Conservation (phyloP, 2,113 vertebrate genomes). For the Phyllostomus discolor region DNA sequence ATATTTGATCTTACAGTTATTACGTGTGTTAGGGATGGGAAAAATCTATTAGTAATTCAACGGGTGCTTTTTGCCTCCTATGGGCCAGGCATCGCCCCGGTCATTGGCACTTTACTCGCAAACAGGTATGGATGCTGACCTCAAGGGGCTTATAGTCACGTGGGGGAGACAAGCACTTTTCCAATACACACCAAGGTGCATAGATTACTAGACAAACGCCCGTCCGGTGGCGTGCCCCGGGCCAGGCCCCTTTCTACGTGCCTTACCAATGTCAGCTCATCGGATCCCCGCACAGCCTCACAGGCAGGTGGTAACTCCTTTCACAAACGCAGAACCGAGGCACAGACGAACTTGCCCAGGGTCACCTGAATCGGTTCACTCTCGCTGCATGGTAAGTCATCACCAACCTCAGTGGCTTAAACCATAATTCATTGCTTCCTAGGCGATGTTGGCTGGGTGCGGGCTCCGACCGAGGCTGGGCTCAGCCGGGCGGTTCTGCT, state of each 20-base stretch:
- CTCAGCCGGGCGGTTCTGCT: not conserved
- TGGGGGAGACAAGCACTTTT: not conserved
- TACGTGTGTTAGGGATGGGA: not conserved
- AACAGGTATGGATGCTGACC: not conserved
- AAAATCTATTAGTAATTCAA: not conserved
- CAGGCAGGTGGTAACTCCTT: not conserved
- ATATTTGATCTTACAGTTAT: not conserved
- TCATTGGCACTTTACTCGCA: not conserved
- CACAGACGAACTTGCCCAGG: not conserved
- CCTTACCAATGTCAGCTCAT: not conserved
- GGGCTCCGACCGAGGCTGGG: not conserved
- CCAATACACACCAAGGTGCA: not conserved
- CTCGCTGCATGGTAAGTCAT: not conserved
- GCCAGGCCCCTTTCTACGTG: not conserved
- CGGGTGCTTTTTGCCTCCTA: not conserved
- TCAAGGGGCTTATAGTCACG: not conserved
- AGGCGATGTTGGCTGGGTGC: not conserved
- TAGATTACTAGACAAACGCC: not conserved
- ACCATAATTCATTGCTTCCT: not conserved
- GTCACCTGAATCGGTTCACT: not conserved
- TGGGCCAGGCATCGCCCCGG: not conserved
- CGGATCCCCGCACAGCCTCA: not conserved
- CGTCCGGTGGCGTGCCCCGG: not conserved
- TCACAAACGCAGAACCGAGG: not conserved
- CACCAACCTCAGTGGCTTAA: not conserved